These are phyloP conservation scores for Platycercus adscitus DNA, from an alignment of 2,113 vertebrate species.

Conservation along the genomic window DNA sequence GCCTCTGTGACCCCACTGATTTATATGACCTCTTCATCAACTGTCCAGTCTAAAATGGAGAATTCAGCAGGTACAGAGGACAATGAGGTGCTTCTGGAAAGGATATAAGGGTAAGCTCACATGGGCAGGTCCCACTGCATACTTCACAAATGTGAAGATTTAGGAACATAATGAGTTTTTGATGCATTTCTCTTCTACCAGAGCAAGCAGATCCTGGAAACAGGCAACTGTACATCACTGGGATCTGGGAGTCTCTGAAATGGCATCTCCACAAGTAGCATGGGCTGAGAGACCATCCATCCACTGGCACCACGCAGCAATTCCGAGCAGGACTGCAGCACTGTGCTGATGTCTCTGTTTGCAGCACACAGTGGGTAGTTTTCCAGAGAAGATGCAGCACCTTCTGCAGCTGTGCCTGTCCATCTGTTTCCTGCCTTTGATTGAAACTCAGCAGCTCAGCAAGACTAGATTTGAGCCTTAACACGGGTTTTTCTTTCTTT, in stretches of 20 bases:
- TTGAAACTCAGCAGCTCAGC: constrained; percentile 4
- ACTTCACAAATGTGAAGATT: neutral
- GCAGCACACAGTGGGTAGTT: neutral
- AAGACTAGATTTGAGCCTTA: neutral
- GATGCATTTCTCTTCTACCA: neutral
- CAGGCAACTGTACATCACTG: accelerated
- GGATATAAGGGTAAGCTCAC: neutral
- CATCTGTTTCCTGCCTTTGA: constrained; percentile 44
- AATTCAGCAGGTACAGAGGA: neutral
- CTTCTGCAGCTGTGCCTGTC: neutral
- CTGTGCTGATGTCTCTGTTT: neutral
- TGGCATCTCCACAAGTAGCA: neutral
- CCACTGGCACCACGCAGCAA: accelerated
- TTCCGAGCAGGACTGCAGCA: accelerated
- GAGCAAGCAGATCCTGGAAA: neutral
- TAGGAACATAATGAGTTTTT: neutral
- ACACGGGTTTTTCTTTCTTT: neutral
- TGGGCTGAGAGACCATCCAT: neutral
- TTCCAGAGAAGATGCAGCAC: neutral
- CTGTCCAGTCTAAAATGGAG: neutral
- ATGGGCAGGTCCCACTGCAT: neutral
- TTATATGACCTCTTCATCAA: neutral
- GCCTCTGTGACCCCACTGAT: neutral
- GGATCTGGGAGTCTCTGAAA: neutral
- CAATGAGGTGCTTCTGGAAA: neutral